Percentiles rank a stretch among this genome's conserved stretches.
Evolutionary conservation across 2,113 vertebrate genomes (phyloP).

Genomic region (Agelaius tricolor): DNA sequence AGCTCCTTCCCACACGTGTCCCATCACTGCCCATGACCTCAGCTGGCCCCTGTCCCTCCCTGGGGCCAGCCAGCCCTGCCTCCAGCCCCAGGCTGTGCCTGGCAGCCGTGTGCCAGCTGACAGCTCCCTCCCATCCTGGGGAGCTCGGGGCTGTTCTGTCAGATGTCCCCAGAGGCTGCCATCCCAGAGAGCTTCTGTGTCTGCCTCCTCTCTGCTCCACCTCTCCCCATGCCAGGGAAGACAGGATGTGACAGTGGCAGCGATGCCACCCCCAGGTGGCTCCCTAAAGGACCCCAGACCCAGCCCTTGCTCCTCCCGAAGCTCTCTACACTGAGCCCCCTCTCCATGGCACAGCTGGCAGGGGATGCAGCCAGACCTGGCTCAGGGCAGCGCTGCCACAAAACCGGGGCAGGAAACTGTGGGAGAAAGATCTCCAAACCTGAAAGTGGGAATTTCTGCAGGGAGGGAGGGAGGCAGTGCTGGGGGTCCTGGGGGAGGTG

Average conservation of each 20-base stretch:
- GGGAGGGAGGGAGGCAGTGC: fast-evolving
- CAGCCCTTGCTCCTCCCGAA: neutral
- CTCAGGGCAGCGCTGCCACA: neutral
- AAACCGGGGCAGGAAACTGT: neutral
- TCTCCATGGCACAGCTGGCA: no score
- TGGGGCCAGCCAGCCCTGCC: neutral
- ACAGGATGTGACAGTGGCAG: neutral
- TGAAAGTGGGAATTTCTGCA: neutral
- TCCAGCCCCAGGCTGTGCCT: neutral
- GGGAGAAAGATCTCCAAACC: neutral
- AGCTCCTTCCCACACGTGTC: fast-evolving
- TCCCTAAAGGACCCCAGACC: neutral
- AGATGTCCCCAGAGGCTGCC: neutral
- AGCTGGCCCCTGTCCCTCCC: neutral
- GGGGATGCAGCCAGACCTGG: neutral
- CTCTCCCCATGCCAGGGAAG: neutral
- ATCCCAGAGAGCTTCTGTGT: neutral
- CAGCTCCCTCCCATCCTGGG: neutral
- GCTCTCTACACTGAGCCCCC: neutral
- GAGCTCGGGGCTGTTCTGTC: neutral
- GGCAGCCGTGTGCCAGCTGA: neutral
- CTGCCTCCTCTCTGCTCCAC: neutral
- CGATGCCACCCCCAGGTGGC: neutral
- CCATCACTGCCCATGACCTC: neutral
- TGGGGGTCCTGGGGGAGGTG: neutral